Evolutionary conservation across 2,888 invertebrate species (phyloP).

Genomic region (Pristionchus fissidentatus): DNA sequence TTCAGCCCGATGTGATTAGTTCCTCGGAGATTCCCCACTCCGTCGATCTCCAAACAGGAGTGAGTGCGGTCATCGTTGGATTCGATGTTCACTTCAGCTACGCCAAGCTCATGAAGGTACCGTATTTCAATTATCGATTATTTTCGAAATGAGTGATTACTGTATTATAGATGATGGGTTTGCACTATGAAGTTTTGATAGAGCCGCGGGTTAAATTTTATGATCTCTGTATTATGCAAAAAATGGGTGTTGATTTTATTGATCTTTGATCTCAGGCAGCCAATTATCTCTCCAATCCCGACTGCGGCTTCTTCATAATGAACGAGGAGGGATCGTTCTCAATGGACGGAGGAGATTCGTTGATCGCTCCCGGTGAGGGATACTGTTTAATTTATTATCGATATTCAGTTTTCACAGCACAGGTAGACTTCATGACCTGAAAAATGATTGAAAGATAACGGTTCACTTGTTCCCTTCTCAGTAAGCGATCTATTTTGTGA

Average conservation of each 20-base stretch:
- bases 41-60: slow-evolving; percentile 64
- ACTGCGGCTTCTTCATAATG: slow-evolving; percentile 89
- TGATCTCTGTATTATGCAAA: no score
- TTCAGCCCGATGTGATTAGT: slow-evolving; percentile 37
- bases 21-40: slow-evolving; percentile 28
- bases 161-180: no score
- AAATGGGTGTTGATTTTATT: no score
- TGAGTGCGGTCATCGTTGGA: slow-evolving; percentile 94
- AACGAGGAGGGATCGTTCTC: slow-evolving; percentile 93
- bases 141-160: neutral
- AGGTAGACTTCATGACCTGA: neutral
- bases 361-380: slow-evolving; percentile 81
- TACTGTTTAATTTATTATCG: neutral
- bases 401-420: neutral
- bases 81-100: slow-evolving; percentile 90
- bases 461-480: no score
- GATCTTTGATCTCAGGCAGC: slow-evolving; percentile 85
- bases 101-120: slow-evolving; percentile 86
- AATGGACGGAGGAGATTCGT: neutral
- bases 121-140: neutral
- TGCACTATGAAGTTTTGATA: neutral
- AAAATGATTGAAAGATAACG: neutral
- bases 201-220: neutral
- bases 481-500: no score
- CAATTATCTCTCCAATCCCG: slow-evolving; percentile 86